Conservation (phyloP, 1,140 invertebrate genomes). For the Lineus longissimus region DNA sequence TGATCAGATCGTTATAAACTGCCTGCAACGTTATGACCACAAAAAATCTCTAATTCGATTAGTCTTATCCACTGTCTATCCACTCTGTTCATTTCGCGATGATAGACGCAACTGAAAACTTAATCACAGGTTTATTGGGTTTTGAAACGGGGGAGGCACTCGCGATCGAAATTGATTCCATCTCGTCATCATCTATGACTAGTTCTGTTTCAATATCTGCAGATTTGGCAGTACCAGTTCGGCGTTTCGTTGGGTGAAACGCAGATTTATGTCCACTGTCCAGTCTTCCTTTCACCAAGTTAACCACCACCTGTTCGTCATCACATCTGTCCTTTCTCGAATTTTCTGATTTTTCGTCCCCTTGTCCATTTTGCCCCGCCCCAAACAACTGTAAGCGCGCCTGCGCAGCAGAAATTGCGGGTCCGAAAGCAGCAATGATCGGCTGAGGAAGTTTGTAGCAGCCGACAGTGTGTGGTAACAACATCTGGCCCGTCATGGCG, state of each 20-base stretch:
- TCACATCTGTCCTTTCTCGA: background rate
- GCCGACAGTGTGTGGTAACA: background rate
- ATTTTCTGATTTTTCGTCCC: background rate
- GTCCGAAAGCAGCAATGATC: constrained; percentile 1
- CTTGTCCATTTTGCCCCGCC: background rate
- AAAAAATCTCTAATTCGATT: too few relatives aligned
- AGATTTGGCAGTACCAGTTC: background rate
- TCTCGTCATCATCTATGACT: background rate
- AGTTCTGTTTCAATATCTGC: background rate
- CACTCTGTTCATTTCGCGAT: constrained; percentile 14
- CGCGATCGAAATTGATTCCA: background rate
- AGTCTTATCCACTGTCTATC: too few relatives aligned
- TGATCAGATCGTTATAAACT: too few relatives aligned
- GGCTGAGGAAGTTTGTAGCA: constrained; percentile 5
- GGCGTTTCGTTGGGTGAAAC: constrained; percentile 5
- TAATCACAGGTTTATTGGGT: constrained; percentile 11
- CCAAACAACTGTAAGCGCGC: background rate
- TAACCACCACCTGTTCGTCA: background rate
- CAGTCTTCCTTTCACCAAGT: background rate
- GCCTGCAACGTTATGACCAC: too few relatives aligned
- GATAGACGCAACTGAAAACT: constrained; percentile 28
- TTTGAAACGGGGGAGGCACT: constrained; percentile 5
- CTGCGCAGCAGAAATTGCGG: background rate
- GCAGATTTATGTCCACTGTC: constrained; percentile 8
- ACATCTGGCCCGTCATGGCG: background rate